phyloP scores from a whole-genome alignment of 2,797 vertebrate species.

The Leptodactylus fallax region DNA sequence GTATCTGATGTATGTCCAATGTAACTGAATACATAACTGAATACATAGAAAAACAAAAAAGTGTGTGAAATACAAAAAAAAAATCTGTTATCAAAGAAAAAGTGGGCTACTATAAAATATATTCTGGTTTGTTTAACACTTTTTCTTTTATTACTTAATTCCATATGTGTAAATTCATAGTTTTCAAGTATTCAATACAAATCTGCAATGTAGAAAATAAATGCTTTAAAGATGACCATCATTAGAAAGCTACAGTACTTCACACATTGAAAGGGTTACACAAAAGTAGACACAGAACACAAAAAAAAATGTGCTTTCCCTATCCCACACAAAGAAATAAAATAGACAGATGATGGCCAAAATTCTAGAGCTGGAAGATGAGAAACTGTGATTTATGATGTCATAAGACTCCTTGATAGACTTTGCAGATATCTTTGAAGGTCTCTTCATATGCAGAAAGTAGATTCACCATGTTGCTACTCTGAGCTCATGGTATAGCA shows the following conservation, averaged over 20 bases:
- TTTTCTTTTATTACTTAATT: too few species aligned
- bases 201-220: too few species aligned
- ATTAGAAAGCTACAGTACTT: neutral
- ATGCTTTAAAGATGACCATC: neutral
- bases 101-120: too few species aligned
- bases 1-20: too few species aligned
- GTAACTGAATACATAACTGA: too few species aligned
- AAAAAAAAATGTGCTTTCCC: conserved; percentile 35
- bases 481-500: conserved; percentile 12
- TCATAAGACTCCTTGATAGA: conserved; percentile 56
- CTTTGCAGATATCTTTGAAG: conserved; percentile 52
- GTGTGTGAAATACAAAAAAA: too few species aligned
- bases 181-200: too few species aligned
- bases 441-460: conserved; percentile 30
- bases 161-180: too few species aligned
- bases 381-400: conserved; percentile 59
- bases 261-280: conserved; percentile 26
- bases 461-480: conserved; percentile 38
- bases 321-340: conserved; percentile 51
- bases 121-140: too few species aligned
- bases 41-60: too few species aligned
- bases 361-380: conserved; percentile 43
- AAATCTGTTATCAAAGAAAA: too few species aligned
- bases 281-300: conserved; percentile 16
- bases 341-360: conserved; percentile 56